Evolutionary conservation across 2,888 invertebrate species (phyloP), one percentile per base, ranked within the genome.

Genomic region (Tachina fera): DNA sequence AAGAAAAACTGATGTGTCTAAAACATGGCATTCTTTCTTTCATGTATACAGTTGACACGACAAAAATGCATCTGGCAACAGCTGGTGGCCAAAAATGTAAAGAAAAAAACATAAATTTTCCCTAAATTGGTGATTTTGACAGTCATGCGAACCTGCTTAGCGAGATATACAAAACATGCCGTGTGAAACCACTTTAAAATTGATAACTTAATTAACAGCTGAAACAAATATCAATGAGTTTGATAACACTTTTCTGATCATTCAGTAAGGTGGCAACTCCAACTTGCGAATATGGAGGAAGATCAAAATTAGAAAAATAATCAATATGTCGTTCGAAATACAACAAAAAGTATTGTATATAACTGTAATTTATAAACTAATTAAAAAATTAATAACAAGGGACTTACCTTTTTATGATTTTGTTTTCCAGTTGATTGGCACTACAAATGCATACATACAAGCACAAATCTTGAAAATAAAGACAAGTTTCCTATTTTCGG

Each of bases 321-420:
- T 83, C 82, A 77, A 83, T 76, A 77, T 43, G 75, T n/a, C n/a
- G n/a, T 22, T 19, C 41, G 22, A 22, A 45, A 47, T n/a, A n/a
- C 9, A n/a, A 60, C n/a, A 70, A 31, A 14, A 9, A 43, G 22
- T 8, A 22, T 51, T 14, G n/a, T 49, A 61, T 58, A 4, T 71
- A 65, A 76, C 71, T 56, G 63, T 76, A 47, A 82, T 16, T 45
- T 9, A 31, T 9, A 58, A 58, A 58, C 31, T 10, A 56, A 56
- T 22, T n/a, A 43, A 45, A 14, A 67, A 47, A n/a, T n/a, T 31
- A 43, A 22, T 5, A 41, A 41, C 14, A 60, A 39, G 9, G 51
- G 65, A 77, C 76, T 71, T 71, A 83, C 82, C 82, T 83, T 83
- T 49, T 56, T 11, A 51, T 31, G n/a, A 56, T 47, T 19, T 39